These are phyloP conservation scores for Leucoraja erinaceus DNA, from an alignment of 2,113 vertebrate genomes.

Conservation along the genomic window DNA sequence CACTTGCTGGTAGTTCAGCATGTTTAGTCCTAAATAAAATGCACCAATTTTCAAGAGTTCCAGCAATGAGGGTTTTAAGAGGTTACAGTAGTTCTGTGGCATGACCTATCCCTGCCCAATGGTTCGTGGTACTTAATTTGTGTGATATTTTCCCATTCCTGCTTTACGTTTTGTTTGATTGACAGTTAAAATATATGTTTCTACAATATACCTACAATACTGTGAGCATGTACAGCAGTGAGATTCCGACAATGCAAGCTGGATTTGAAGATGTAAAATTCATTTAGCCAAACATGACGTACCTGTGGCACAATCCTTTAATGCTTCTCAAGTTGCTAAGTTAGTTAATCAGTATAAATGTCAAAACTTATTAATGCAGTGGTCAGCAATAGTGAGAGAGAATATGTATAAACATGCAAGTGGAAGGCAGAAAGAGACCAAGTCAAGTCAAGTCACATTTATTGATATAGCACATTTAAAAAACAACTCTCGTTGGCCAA, in stretches of 20 bases:
- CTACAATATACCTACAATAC: not conserved
- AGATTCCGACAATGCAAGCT: not conserved
- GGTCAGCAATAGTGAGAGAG: not conserved
- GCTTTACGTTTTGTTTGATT: not conserved
- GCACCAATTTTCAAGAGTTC: not conserved
- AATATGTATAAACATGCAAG: not conserved
- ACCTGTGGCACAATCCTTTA: not conserved
- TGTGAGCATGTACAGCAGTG: not conserved
- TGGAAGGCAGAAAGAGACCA: not conserved
- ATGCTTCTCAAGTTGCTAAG: not conserved
- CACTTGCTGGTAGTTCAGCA: too few species aligned
- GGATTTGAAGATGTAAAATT: not conserved
- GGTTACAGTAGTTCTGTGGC: not conserved
- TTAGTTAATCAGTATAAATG: slow-evolving; percentile 15
- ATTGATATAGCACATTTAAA: too few species aligned
- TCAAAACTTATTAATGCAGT: not conserved
- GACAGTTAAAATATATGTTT: not conserved
- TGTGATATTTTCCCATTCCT: not conserved
- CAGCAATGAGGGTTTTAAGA: too few species aligned
- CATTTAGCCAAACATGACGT: not conserved
- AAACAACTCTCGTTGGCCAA: too few species aligned
- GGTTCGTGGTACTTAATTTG: not conserved
- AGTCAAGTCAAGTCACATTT: too few species aligned
- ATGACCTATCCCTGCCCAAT: not conserved
- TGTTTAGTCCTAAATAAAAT: not conserved